phyloP scores from a whole-genome alignment of 2,113 vertebrate species.

The Chamaea fasciata region DNA sequence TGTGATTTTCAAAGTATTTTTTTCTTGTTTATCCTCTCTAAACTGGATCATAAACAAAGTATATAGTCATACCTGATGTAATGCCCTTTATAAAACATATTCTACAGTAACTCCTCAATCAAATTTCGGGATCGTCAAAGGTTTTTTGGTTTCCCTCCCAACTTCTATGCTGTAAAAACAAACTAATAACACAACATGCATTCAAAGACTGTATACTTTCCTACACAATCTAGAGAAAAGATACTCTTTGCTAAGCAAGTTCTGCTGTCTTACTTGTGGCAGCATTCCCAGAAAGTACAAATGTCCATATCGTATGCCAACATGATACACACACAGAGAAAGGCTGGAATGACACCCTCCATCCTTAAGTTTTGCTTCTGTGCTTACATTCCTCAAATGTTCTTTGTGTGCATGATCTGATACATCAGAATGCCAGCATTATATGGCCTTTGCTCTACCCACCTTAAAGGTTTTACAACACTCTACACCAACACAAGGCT shows the following conservation, averaged over 20 bases:
- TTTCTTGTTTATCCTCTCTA: neutral
- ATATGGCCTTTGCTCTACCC: neutral
- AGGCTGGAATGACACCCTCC: neutral
- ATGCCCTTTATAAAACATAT: neutral
- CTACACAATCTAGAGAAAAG: neutral
- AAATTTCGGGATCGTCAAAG: neutral
- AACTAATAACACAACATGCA: neutral
- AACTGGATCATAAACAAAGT: neutral
- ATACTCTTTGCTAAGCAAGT: neutral
- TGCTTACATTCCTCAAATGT: neutral
- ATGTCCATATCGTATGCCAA: neutral
- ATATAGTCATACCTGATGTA: neutral
- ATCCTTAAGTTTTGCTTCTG: neutral
- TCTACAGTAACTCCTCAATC: neutral
- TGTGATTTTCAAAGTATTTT: neutral
- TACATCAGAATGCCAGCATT: neutral
- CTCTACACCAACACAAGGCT: neutral
- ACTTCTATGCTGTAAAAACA: neutral
- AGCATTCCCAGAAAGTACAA: neutral
- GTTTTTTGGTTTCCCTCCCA: fast-evolving
- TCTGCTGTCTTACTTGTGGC: neutral
- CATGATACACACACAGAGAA: neutral
- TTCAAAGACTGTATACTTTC: neutral
- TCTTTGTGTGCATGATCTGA: fast-evolving
- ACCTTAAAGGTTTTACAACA: neutral